Evolutionary conservation across 2,888 invertebrate species (phyloP).

Genomic region (Drosophila niveifrons): DNA sequence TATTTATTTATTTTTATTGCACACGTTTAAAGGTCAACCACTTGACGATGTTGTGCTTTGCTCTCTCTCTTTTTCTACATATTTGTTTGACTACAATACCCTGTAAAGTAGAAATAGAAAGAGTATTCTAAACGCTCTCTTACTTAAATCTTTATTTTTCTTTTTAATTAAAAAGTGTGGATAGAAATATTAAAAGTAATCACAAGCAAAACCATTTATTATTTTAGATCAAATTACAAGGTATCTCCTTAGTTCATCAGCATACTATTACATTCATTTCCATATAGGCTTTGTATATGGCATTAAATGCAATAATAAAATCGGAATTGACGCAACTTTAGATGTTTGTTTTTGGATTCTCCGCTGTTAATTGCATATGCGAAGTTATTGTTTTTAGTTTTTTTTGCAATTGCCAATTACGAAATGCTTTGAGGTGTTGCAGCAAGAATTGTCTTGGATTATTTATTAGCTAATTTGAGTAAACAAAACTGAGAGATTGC

Average conservation of each 20-base stretch:
- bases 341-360: slow-evolving; percentile 17
- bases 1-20: slow-evolving; percentile 64
- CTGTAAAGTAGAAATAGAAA: not conserved
- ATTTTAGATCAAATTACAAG: not conserved
- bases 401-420: slow-evolving; percentile 18
- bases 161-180: too few relatives aligned
- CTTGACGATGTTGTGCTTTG: slow-evolving; percentile 50
- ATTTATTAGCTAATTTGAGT: slow-evolving; percentile 1
- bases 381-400: slow-evolving; percentile 2
- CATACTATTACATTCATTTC: not conserved
- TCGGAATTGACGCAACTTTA: slow-evolving; percentile 27
- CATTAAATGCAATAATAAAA: slow-evolving; percentile 23
- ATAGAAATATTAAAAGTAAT: too few relatives aligned
- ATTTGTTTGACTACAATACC: slow-evolving; percentile 10
- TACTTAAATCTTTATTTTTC: not conserved
- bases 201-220: too few relatives aligned
- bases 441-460: not conserved
- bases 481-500: slow-evolving; percentile 1
- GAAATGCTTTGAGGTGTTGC: slow-evolving; percentile 4
- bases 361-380: slow-evolving; percentile 35
- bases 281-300: slow-evolving; percentile 25
- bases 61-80: slow-evolving; percentile 11
- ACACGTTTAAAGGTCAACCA: slow-evolving; percentile 69
- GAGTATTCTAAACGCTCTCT: too few relatives aligned
- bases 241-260: not conserved